phyloP scores from a whole-genome alignment of 1,140 invertebrate genomes.

The Neodiprion fabricii region DNA sequence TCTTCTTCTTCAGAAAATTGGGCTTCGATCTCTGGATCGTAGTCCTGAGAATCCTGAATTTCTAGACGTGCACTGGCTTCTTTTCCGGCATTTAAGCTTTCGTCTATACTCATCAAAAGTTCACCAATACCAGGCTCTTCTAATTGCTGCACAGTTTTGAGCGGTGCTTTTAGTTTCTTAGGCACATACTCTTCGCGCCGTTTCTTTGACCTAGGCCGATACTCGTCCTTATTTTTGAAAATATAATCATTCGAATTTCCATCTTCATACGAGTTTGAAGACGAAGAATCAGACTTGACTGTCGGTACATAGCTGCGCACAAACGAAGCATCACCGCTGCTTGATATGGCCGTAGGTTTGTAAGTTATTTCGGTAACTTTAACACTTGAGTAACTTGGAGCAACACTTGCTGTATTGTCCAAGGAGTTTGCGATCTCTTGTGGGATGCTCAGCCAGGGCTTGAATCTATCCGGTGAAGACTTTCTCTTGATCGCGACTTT shows the following conservation, averaged over 20 bases:
- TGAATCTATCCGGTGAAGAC: constrained; percentile 41
- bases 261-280: constrained; percentile 44
- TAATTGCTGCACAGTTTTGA: constrained; percentile 41
- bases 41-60: constrained; percentile 41
- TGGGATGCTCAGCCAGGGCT: constrained; percentile 45
- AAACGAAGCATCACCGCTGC: constrained; percentile 9
- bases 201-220: constrained; percentile 53
- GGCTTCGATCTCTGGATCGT: constrained; percentile 40
- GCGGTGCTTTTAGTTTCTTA: constrained; percentile 48
- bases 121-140: constrained; percentile 49
- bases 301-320: constrained; percentile 50
- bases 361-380: constrained; percentile 45
- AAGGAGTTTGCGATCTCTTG: constrained; percentile 31
- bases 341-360: constrained; percentile 50
- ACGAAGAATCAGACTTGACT: constrained; percentile 38
- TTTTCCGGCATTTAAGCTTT: constrained; percentile 38
- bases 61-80: background rate
- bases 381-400: constrained; percentile 20
- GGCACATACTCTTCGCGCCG: constrained; percentile 57
- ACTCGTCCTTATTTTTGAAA: constrained; percentile 43
- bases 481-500: constrained; percentile 56
- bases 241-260: constrained; percentile 47
- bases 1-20: constrained; percentile 54
- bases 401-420: background rate
- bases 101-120: constrained; percentile 55